These are phyloP conservation scores for Hypomesus transpacificus DNA, from an alignment of 2,113 vertebrate genomes.

Conservation along the genomic window DNA sequence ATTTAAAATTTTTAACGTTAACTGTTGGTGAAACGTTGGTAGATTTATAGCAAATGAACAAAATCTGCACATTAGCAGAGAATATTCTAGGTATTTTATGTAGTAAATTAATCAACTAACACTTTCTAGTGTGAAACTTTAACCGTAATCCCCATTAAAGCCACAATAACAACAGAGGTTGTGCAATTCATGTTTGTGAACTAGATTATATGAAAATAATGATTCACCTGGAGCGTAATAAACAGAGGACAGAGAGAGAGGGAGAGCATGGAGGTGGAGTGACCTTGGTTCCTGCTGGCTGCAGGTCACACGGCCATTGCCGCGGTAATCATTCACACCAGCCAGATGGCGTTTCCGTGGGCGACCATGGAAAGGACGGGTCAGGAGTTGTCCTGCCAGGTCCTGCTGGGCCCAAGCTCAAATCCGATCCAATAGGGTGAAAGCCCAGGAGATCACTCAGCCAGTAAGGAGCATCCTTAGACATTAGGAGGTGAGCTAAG, in stretches of 20 bases:
- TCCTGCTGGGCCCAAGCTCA: slow-evolving; percentile 61
- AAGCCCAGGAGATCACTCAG: slow-evolving; percentile 33
- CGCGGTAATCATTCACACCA: slow-evolving; percentile 79
- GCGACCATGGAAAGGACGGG: slow-evolving; percentile 75
- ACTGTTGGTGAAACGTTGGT: too few relatives aligned
- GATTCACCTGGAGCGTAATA: slow-evolving; percentile 64
- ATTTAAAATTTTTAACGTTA: too few relatives aligned
- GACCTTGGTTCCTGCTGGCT: slow-evolving; percentile 77
- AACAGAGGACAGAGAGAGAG: slow-evolving; percentile 67
- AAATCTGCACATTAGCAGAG: too few relatives aligned
- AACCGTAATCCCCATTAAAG: too few relatives aligned
- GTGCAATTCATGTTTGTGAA: slow-evolving; percentile 26
- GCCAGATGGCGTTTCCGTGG: slow-evolving; percentile 80
- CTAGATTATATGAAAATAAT: slow-evolving; percentile 59
- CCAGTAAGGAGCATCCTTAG: slow-evolving; percentile 25
- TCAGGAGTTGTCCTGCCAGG: slow-evolving; percentile 71
- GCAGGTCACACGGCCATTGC: slow-evolving; percentile 72
- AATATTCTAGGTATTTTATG: too few relatives aligned
- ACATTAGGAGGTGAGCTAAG: slow-evolving; percentile 35
- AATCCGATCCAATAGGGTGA: slow-evolving; percentile 55
- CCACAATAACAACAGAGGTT: background rate
- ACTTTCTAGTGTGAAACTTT: too few relatives aligned
- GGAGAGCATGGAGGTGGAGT: slow-evolving; percentile 66
- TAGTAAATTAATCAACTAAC: too few relatives aligned
- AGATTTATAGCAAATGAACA: too few relatives aligned